Evolutionary conservation across 2,888 invertebrate genomes (phyloP), one percentile per base, ranked within the genome.

Genomic region (Chromoteleia sp.): DNA sequence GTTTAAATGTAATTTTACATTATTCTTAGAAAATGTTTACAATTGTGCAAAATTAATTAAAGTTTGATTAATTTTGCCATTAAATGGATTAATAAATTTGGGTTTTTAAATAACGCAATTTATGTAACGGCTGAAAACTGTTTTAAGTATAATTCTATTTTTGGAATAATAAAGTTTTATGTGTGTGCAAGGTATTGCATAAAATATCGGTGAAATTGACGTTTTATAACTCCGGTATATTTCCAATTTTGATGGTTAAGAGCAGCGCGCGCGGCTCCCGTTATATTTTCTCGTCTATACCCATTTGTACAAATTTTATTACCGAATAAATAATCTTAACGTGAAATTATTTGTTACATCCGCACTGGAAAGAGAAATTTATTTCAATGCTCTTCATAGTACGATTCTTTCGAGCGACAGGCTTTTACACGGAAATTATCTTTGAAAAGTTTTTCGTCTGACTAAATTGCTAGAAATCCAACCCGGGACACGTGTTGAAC

Each of bases 161-260:
- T 29, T 43, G 19, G 19, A 43, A 19, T 29, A 56, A 54, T 43
- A 43, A 43, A 68, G 12, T 68, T 68, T 41, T 56, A 56, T 56
- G 45, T 10, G 10, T n/a, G 5, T 19, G 19, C 7, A 14, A 43
- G 29, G 14, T 15, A 19, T 30, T 68, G 68, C 43, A 68, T 68
- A 68, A 43, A 54, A 56, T 45, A 61, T 61, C 29, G 45, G 12
- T 6, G 12, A 56, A 68, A 43, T 12, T 30, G 52, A 68, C 17
- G 12, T 68, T 68, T 56, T 68, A 56, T 43, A 14, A 19, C 43
- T 6, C 6, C 30, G 7, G 39, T 43, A 14, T 45, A 5, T 56
- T 19, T 43, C 43, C 56, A 56, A 43, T 56, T 56, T 68, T 43
- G 41, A 56, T 30, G 52, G 52, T 8, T 15, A 1, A 30, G 7